Evolutionary conservation across 1,140 invertebrate species (phyloP).

Genomic region (Elymnias hypermnestra): DNA sequence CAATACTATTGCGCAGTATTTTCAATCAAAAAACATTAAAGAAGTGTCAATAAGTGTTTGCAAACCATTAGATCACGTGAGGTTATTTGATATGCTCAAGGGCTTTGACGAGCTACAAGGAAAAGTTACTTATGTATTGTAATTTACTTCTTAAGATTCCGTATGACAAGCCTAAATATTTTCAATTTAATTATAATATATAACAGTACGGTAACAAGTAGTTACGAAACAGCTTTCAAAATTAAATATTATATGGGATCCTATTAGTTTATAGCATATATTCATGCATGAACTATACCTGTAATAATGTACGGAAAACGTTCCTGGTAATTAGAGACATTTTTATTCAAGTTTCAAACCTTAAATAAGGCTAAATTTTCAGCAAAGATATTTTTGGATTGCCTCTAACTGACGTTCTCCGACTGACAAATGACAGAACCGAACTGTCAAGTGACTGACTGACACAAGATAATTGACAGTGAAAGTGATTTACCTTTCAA

Average conservation of each 20-base stretch:
- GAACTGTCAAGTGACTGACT: background rate
- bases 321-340: conserved; percentile 62
- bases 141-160: background rate
- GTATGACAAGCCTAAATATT: too few species aligned
- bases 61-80: conserved; percentile 30
- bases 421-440: background rate
- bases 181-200: too few species aligned
- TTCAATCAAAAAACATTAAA: background rate
- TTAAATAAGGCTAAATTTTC: conserved; percentile 39
- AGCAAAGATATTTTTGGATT: conserved; percentile 49
- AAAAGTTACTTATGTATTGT: background rate
- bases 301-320: conserved; percentile 48
- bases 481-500: background rate
- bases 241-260: conserved; percentile 6
- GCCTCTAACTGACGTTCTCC: conserved; percentile 7
- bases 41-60: conserved; percentile 1
- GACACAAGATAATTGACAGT: background rate
- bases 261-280: too few species aligned
- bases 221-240: conserved; percentile 54
- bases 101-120: background rate
- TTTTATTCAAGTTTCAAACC: conserved; percentile 23
- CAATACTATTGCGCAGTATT: background rate
- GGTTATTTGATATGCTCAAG: conserved; percentile 25
- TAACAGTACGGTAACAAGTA: conserved; percentile 4
- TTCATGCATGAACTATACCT: conserved; percentile 33